Evolutionary conservation across 1,140 invertebrate genomes (phyloP).

Genomic region (Aphaenogaster ashmeadi): DNA sequence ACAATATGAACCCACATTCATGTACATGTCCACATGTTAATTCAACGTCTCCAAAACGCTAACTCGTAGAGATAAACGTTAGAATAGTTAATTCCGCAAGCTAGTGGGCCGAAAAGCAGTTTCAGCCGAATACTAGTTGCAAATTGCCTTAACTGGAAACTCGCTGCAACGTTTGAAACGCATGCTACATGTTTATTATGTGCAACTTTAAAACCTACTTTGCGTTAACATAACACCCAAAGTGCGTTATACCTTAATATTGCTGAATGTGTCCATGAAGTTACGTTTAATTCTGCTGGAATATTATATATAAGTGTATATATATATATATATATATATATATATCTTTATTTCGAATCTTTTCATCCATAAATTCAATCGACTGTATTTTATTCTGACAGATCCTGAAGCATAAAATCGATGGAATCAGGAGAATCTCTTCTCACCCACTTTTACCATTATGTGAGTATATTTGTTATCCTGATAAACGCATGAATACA

Average conservation of each 20-base stretch:
- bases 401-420: conserved; percentile 95
- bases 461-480: conserved; percentile 91
- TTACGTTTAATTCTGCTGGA: conserved; percentile 52
- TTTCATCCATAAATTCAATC: conserved; percentile 19
- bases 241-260: conserved; percentile 56
- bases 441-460: conserved; percentile 97
- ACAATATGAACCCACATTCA: conserved; percentile 20
- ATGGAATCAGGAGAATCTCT: conserved; percentile 97
- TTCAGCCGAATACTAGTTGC: conserved; percentile 41
- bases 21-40: conserved; percentile 19
- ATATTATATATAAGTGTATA: conserved; percentile 56
- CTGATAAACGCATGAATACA: background rate
- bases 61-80: conserved; percentile 19
- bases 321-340: conserved; percentile 62
- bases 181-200: conserved; percentile 57
- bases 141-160: conserved; percentile 31
- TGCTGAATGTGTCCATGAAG: conserved; percentile 46
- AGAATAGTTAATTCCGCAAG: conserved; percentile 32
- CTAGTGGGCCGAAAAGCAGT: conserved; percentile 30
- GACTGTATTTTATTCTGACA: conserved; percentile 82
- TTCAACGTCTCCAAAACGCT: conserved; percentile 29
- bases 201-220: conserved; percentile 51
- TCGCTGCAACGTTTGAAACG: conserved; percentile 49
- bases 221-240: conserved; percentile 53
- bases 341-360: conserved; percentile 53